phyloP scores from a whole-genome alignment of 2,888 invertebrate genomes.

The Eristalinus sepulchralis region DNA sequence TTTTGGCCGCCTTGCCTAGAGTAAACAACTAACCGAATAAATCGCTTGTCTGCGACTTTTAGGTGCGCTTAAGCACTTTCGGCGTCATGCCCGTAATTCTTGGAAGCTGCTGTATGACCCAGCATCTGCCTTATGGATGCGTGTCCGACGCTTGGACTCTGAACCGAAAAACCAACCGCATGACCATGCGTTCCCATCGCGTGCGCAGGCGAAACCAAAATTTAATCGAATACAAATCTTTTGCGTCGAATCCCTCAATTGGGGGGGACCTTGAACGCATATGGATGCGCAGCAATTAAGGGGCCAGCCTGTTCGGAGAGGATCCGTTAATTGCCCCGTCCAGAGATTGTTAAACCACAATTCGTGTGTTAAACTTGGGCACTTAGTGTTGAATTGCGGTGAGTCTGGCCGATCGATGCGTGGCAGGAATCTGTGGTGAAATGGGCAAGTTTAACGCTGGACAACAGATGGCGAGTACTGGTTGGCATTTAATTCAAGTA shows the following conservation, averaged over 20 bases:
- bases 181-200: conserved; percentile 36
- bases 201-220: conserved; percentile 34
- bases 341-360: conserved; percentile 34
- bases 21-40: conserved; percentile 59
- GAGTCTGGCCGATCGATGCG: conserved; percentile 35
- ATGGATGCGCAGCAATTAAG: conserved; percentile 39
- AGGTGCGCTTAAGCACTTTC: conserved; percentile 30
- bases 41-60: conserved; percentile 16
- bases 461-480: conserved; percentile 13
- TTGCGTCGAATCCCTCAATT: conserved; percentile 23
- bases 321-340: conserved; percentile 20
- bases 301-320: conserved; percentile 14
- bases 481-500: background rate
- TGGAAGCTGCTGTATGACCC: conserved; percentile 15
- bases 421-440: background rate
- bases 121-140: conserved; percentile 47
- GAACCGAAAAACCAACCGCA: conserved; percentile 14
- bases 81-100: conserved; percentile 40
- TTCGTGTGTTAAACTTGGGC: conserved; percentile 44
- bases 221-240: conserved; percentile 38
- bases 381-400: conserved; percentile 66
- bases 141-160: conserved; percentile 8
- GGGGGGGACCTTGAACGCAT: conserved; percentile 54
- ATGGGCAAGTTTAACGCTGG: background rate
- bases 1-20: conserved; percentile 4